Evolutionary conservation across 1,140 invertebrate species (phyloP).

Genomic region (Pemphigus obesinymphae): DNA sequence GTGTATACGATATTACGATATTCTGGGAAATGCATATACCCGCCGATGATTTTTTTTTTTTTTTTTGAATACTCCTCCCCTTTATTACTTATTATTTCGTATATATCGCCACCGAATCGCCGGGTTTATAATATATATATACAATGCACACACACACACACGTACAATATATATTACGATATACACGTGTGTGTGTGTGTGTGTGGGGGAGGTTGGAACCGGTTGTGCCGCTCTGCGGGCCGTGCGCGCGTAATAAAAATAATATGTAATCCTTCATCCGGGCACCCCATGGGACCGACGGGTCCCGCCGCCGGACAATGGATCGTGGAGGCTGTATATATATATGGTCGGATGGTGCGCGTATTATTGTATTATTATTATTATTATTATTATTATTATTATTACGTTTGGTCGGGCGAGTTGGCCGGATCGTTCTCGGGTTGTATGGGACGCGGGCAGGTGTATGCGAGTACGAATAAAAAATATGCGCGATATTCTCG

Average conservation of each 20-base stretch:
- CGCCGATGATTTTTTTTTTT: neutral
- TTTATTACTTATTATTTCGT: neutral
- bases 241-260: neutral
- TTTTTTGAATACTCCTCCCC: no score
- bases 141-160: no score
- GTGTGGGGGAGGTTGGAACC: neutral
- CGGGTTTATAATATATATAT: neutral
- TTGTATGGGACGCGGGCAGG: no score
- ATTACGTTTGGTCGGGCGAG: no score
- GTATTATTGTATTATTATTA: no score
- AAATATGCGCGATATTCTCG: no score
- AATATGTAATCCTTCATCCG: conserved; percentile 12
- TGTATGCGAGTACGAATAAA: no score
- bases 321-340: neutral
- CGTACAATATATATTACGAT: no score
- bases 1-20: neutral
- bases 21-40: neutral
- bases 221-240: neutral
- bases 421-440: no score
- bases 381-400: no score
- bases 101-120: conserved; percentile 16
- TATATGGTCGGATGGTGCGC: neutral
- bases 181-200: neutral
- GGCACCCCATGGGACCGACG: neutral
- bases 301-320: neutral